Percentiles rank a stretch among this genome's conserved stretches.
These are phyloP conservation scores for Keiferia lycopersicella DNA, from an alignment of 2,888 invertebrate genomes.

Conservation along the genomic window DNA sequence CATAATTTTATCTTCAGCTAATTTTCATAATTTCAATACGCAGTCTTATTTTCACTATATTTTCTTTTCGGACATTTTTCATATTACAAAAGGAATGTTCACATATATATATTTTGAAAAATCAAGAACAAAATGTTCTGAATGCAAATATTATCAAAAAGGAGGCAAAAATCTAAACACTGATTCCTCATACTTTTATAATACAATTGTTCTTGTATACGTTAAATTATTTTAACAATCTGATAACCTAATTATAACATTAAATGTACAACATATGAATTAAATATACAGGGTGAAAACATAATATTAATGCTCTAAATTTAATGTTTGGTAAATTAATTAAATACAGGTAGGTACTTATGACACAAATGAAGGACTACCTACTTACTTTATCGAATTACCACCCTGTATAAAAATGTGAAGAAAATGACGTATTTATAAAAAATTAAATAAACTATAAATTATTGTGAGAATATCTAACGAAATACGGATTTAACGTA, in stretches of 20 bases:
- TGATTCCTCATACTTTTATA: background rate
- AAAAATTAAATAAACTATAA: constrained; percentile 11
- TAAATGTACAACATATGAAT: background rate
- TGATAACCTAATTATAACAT: background rate
- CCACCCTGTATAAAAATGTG: constrained; percentile 15
- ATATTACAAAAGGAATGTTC: constrained; percentile 21
- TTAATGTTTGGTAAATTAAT: background rate
- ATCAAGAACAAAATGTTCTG: background rate
- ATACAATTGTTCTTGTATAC: background rate
- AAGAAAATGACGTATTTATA: constrained; percentile 22
- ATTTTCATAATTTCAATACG: constrained; percentile 48
- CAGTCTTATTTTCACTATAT: constrained; percentile 59
- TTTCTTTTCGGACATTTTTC: constrained; percentile 40
- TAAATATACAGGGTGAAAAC: constrained; percentile 7
- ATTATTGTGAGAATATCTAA: constrained; percentile 1
- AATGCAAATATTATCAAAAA: constrained; percentile 1
- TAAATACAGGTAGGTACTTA: no score
- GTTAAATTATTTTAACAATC: constrained; percentile 8
- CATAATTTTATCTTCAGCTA: constrained; percentile 36
- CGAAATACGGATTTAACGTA: background rate
- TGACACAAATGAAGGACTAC: no score
- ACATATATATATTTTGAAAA: constrained; percentile 10
- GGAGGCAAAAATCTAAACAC: constrained; percentile 6
- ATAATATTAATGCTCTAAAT: background rate
- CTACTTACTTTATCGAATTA: no score